phyloP scores from a whole-genome alignment of 2,888 invertebrate genomes.

The Achlya flavicornis region DNA sequence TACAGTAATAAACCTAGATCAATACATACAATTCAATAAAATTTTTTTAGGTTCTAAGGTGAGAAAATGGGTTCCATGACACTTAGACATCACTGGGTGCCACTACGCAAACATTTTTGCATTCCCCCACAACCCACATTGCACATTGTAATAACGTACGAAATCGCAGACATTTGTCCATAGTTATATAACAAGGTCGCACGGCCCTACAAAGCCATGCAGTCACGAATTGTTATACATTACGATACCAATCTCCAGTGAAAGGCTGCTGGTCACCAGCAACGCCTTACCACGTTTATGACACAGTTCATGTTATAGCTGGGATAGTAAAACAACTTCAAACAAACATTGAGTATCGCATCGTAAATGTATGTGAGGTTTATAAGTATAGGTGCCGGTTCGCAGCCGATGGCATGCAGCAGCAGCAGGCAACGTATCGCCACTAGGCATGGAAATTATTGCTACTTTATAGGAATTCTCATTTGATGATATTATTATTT shows the following conservation, averaged over 20 bases:
- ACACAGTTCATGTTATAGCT: not conserved
- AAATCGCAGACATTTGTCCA: conserved; percentile 2
- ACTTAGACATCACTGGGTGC: too few species aligned
- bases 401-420: too few species aligned
- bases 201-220: conserved; percentile 12
- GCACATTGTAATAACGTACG: not conserved
- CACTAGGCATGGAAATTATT: too few species aligned
- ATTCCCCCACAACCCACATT: not conserved
- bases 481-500: too few species aligned
- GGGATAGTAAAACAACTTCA: not conserved
- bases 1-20: too few species aligned
- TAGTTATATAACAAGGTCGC: conserved; percentile 15
- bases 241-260: conserved; percentile 7
- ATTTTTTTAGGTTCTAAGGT: too few species aligned
- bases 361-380: not conserved
- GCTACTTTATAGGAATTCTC: too few species aligned
- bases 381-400: too few species aligned
- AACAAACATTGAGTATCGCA: not conserved
- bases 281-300: conserved; percentile 1
- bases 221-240: conserved; percentile 11
- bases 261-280: conserved; percentile 9
- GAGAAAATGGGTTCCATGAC: too few species aligned
- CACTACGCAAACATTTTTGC: not conserved
- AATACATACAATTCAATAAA: too few species aligned
- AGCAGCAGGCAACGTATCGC: too few species aligned